These are phyloP conservation scores for Bujurquina vittata DNA, from an alignment of 2,113 vertebrate genomes.

Conservation along the genomic window DNA sequence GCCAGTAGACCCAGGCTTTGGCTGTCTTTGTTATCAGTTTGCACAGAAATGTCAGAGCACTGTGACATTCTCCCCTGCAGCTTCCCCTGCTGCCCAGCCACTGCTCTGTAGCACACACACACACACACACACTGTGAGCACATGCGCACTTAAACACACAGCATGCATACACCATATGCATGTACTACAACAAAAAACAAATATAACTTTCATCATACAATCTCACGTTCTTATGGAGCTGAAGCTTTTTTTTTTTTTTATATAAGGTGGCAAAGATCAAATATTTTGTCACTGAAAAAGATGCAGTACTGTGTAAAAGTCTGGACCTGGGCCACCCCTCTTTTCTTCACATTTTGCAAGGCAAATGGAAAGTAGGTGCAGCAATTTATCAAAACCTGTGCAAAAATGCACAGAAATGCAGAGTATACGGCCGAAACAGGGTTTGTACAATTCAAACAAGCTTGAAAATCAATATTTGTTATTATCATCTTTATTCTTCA, in stretches of 20 bases:
- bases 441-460: too few relatives aligned
- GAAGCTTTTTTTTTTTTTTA: not conserved
- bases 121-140: not conserved
- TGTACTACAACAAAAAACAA: not conserved
- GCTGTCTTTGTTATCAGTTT: constrained; percentile 72
- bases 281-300: not conserved
- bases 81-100: constrained; percentile 59
- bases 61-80: constrained; percentile 69
- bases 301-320: too few relatives aligned
- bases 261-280: not conserved
- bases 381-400: too few relatives aligned
- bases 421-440: too few relatives aligned
- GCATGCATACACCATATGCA: not conserved
- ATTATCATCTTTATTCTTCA: not conserved
- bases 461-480: not conserved
- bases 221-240: not conserved
- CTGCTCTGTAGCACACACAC: constrained; percentile 22
- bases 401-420: too few relatives aligned
- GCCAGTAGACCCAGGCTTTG: constrained; percentile 55
- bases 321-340: too few relatives aligned
- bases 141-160: not conserved
- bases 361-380: too few relatives aligned
- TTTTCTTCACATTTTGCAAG: too few relatives aligned
- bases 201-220: not conserved
- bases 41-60: constrained; percentile 75